Percentiles rank a stretch among this genome's conserved stretches.
Conservation (phyloP, 2,797 vertebrate species). For the Vultur gryphus region DNA sequence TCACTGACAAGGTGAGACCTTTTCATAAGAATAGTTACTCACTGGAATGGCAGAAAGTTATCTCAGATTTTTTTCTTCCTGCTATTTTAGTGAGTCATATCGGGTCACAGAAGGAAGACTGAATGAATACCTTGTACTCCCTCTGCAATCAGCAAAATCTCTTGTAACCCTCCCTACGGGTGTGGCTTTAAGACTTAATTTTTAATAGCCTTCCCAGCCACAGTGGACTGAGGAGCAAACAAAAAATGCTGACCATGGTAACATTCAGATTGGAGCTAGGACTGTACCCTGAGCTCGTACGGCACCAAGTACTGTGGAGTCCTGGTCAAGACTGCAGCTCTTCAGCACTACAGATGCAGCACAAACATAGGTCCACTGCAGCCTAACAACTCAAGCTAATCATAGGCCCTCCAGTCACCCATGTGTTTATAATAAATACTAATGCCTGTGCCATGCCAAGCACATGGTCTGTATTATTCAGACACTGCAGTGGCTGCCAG, state of each 20-base stretch:
- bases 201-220: neutral
- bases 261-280: neutral
- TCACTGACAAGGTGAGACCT: neutral
- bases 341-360: neutral
- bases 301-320: neutral
- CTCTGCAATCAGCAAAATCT: neutral
- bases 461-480: neutral
- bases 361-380: neutral
- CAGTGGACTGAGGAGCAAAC: neutral
- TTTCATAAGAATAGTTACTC: neutral
- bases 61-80: neutral
- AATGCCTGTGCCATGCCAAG: neutral
- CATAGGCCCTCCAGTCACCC: neutral
- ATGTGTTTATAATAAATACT: neutral
- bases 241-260: neutral
- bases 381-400: neutral
- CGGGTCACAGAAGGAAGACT: neutral
- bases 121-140: neutral
- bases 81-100: neutral
- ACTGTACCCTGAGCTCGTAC: neutral
- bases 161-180: neutral
- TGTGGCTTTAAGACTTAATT: neutral
- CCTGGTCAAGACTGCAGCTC: neutral
- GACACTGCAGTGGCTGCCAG: neutral
- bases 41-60: neutral